phyloP scores from a whole-genome alignment of 2,113 vertebrate genomes.

The Symphodus melops region DNA sequence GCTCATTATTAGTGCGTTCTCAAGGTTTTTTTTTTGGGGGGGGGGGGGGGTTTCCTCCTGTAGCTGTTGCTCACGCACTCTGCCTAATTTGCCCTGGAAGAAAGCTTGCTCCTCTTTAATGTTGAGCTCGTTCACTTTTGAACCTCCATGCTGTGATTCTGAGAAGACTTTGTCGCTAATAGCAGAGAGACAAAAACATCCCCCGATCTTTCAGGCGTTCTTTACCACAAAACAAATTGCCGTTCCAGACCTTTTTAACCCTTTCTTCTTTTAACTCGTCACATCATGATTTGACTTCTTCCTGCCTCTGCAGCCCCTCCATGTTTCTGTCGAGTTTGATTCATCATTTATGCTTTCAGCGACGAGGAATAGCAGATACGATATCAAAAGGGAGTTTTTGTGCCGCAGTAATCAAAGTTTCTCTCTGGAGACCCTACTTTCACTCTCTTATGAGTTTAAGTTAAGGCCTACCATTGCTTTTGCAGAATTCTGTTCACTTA shows the following conservation, averaged over 20 bases:
- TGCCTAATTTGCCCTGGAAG: slow-evolving; percentile 16
- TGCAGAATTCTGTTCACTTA: background rate
- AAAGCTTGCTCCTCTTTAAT: slow-evolving; percentile 28
- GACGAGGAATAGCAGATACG: background rate
- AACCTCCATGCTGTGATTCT: slow-evolving; percentile 14
- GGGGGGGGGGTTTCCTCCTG: too few species aligned
- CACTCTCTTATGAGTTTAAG: slow-evolving; percentile 1
- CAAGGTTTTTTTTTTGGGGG: slow-evolving; percentile 20
- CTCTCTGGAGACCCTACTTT: background rate
- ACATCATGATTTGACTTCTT: background rate
- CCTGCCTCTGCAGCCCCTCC: background rate
- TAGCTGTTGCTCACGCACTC: background rate
- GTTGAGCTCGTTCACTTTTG: slow-evolving; percentile 26
- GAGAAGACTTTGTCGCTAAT: background rate
- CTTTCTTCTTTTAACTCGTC: background rate
- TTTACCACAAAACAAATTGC: background rate
- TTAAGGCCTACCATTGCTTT: background rate
- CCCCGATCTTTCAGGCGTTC: slow-evolving; percentile 12
- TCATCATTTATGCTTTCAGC: slow-evolving; percentile 18
- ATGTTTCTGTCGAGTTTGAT: slow-evolving; percentile 13
- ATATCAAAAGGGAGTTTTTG: slow-evolving; percentile 3
- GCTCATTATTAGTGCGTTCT: slow-evolving; percentile 25
- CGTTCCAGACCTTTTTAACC: background rate
- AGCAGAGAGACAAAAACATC: slow-evolving; percentile 1
- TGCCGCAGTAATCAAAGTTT: slow-evolving; percentile 27